phyloP scores from a whole-genome alignment of 2,888 invertebrate genomes.

The Rugalucina vietnamica region DNA sequence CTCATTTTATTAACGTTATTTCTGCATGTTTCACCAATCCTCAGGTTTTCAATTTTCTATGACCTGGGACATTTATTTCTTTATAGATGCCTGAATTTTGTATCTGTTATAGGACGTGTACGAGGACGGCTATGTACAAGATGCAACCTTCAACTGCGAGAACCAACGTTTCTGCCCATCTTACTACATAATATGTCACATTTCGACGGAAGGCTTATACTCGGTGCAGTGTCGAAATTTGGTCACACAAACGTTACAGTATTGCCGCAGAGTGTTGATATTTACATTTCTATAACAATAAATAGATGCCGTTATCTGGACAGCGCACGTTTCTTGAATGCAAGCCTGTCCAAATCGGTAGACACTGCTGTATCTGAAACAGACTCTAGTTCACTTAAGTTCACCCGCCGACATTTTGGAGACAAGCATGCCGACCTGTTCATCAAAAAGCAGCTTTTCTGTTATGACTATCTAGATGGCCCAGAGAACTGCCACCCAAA shows the following conservation, averaged over 20 bases:
- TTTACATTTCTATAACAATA: neutral
- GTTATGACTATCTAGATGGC: neutral
- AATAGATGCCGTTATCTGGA: constrained; percentile 2
- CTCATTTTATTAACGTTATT: too few species aligned
- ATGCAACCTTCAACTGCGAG: constrained; percentile 10
- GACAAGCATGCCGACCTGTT: neutral
- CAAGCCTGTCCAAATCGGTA: neutral
- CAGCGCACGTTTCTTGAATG: constrained; percentile 7
- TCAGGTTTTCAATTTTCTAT: too few species aligned
- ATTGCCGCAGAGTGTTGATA: constrained; percentile 3
- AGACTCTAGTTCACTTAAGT: neutral
- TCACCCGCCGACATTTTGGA: too few species aligned
- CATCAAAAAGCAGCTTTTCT: neutral
- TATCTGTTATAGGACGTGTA: too few species aligned
- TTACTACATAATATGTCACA: neutral
- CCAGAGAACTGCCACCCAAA: neutral
- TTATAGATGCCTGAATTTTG: too few species aligned
- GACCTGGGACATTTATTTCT: too few species aligned
- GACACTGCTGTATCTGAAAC: neutral
- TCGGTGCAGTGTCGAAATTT: neutral
- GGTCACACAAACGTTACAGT: neutral
- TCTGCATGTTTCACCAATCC: too few species aligned
- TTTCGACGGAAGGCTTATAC: constrained; percentile 9
- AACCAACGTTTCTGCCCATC: neutral
- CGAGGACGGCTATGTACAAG: neutral